Base-by-base conservation (phyloP, 1,140 invertebrate species). In the Sycophaga agraensis region DNA sequence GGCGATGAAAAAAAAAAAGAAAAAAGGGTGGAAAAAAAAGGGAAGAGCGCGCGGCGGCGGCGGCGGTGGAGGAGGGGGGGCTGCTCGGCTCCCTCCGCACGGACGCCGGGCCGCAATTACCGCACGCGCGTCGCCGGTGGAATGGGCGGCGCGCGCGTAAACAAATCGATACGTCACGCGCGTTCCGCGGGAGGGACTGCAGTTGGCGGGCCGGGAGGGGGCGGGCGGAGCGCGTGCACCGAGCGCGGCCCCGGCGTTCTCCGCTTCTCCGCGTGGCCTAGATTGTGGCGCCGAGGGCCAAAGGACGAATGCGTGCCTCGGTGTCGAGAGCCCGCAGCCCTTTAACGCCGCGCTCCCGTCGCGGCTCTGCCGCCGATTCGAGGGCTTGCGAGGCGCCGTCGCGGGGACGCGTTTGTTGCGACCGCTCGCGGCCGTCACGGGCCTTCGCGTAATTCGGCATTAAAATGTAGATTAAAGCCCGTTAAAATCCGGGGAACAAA, bases 111-210 rank as follows among this genome's bases (percentile, higher is more conserved):
- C 34, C 22, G 58, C 40, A 46, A 54, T 54, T 53, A 46, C 49
- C 5, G 40, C 42, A 62, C 59, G 24, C 63, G 57, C 63, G 46
- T 34, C 19, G 7, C 5, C 8, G 12, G 40, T 45, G 28, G 28
- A 31, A 31, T 4, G 28, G 28, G 11, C 5, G 28, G 28, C 53
- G 16, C 40, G 16, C 21, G 17, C 28, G 59, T 61, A 61, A 61
- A 61, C 59, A 61, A 61, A 61, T 61, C 50, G 59, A 61, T 48
- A 54, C 19, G n/a, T n/a, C n/a, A n/a, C n/a, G n/a, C n/a, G n/a
- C n/a, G n/a, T n/a, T n/a, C n/a, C n/a, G n/a, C n/a, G n/a, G n/a
- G n/a, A n/a, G n/a, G n/a, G n/a, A n/a, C n/a, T n/a, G n/a, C n/a
- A n/a, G n/a, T n/a, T n/a, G n/a, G n/a, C n/a, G n/a, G n/a, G 7